Percentiles rank a stretch among this genome's conserved stretches.
These are phyloP conservation scores for Hypotaenidia philippensis DNA, from an alignment of 2,797 vertebrate species.

Conservation along the genomic window DNA sequence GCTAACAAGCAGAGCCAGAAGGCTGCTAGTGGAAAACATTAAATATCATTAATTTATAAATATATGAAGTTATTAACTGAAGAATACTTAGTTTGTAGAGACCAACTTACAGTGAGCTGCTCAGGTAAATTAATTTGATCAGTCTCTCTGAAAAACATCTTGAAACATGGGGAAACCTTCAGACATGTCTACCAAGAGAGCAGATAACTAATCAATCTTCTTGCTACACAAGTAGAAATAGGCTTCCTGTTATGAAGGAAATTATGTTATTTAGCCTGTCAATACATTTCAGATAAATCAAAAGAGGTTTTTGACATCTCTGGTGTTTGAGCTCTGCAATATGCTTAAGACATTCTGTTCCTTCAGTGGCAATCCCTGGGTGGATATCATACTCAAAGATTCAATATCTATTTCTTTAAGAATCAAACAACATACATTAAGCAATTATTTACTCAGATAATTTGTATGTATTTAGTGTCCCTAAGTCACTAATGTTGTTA, in stretches of 20 bases:
- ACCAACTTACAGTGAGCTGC: background rate
- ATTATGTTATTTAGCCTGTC: background rate
- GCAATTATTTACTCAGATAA: background rate
- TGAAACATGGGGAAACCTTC: background rate
- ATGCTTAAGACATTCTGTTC: background rate
- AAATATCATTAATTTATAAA: background rate
- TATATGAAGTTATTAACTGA: background rate
- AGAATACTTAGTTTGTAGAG: background rate
- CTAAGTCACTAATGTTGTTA: background rate
- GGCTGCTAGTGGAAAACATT: background rate
- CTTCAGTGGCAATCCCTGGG: background rate
- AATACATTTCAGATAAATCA: background rate
- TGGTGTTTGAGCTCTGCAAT: background rate
- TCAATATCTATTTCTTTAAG: background rate
- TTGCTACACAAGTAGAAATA: background rate
- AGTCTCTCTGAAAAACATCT: background rate
- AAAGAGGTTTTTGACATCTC: background rate
- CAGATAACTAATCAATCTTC: background rate
- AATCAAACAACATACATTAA: background rate
- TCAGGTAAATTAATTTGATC: background rate
- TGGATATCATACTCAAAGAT: background rate
- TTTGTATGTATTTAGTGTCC: background rate
- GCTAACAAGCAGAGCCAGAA: background rate
- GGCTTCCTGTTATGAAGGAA: background rate
- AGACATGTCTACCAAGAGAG: background rate